Conservation (phyloP, 2,113 vertebrate species). For the Mormoops blainvillei region DNA sequence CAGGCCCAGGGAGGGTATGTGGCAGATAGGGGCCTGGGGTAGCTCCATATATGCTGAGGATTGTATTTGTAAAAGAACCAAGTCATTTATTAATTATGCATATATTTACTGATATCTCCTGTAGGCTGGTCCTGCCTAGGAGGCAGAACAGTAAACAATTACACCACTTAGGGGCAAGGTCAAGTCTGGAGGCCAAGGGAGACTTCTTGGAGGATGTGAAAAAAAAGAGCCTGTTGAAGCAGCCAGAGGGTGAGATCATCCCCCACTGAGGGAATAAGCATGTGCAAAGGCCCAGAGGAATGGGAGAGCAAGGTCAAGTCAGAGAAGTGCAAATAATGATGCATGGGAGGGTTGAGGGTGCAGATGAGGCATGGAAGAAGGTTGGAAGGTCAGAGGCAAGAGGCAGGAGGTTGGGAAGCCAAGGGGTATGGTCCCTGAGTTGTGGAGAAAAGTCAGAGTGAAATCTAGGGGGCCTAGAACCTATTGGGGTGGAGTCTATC, state of each 20-base stretch:
- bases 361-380: neutral
- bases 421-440: neutral
- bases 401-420: neutral
- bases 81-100: neutral
- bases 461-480: neutral
- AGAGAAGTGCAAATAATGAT: neutral
- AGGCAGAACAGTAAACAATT: conserved; percentile 1
- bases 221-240: neutral
- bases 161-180: neutral
- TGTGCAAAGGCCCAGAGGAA: conserved; percentile 26
- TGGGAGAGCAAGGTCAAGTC: neutral
- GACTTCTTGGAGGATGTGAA: neutral
- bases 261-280: neutral
- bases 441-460: neutral
- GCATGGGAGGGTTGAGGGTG: neutral
- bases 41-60: neutral
- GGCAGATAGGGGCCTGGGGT: neutral
- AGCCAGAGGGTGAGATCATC: neutral
- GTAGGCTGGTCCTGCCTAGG: neutral
- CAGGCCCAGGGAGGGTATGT: neutral
- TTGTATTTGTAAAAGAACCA: neutral
- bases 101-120: neutral
- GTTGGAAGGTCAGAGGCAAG: neutral
- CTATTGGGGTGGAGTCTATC: neutral
- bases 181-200: neutral